These are phyloP conservation scores for Leptinotarsa peninsularis DNA, from an alignment of 2,888 invertebrate species.

Conservation along the genomic window DNA sequence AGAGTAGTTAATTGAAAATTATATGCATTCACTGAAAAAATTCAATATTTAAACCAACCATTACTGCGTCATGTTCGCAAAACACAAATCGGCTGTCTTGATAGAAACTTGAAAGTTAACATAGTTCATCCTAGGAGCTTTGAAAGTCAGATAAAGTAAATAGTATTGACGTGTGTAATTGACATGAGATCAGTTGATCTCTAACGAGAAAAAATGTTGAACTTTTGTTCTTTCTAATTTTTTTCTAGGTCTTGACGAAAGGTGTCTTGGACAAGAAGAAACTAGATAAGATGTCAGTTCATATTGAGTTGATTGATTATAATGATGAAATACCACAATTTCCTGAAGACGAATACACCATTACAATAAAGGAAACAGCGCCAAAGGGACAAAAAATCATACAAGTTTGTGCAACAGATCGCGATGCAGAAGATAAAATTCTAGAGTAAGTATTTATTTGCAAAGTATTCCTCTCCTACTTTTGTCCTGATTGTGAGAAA, in stretches of 20 bases:
- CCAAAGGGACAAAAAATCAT: conserved; percentile 67
- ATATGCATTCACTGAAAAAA: too few species aligned
- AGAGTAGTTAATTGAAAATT: too few species aligned
- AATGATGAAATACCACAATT: conserved; percentile 81
- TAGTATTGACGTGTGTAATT: too few species aligned
- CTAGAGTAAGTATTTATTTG: conserved; percentile 68
- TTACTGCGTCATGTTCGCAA: too few species aligned
- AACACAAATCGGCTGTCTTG: too few species aligned
- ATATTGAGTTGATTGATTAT: conserved; percentile 67
- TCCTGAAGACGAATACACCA: conserved; percentile 61
- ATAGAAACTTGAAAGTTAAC: too few species aligned
- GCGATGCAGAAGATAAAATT: conserved; percentile 71
- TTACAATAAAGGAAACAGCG: conserved; percentile 71
- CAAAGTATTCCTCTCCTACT: too few species aligned
- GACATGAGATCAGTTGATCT: too few species aligned
- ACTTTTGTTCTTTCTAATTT: conserved; percentile 19
- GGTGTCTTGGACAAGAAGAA: conserved; percentile 48
- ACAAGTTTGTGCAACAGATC: conserved; percentile 71
- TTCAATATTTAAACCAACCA: too few species aligned
- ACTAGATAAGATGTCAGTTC: conserved; percentile 48
- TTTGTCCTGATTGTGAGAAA: too few species aligned
- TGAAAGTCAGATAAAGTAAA: too few species aligned
- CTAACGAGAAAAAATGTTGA: background rate
- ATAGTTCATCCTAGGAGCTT: too few species aligned
- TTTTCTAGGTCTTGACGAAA: conserved; percentile 59